These are phyloP conservation scores for Avahi laniger DNA, from an alignment of 2,797 vertebrate genomes.

Conservation along the genomic window DNA sequence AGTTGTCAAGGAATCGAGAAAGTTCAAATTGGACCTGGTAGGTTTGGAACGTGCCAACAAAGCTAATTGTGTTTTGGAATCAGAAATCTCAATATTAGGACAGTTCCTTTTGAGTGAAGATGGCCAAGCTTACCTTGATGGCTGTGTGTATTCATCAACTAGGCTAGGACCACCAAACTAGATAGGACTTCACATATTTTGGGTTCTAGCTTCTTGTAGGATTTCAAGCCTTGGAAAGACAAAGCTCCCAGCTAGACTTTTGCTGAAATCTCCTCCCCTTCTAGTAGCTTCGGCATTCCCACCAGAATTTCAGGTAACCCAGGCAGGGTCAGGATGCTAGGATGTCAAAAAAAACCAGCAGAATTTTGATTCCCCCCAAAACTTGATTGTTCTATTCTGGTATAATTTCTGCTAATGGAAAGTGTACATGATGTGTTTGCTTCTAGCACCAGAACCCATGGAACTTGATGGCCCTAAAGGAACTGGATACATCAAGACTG, in stretches of 20 bases:
- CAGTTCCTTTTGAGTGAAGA: background rate
- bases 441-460: constrained; percentile 92
- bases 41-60: background rate
- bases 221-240: background rate
- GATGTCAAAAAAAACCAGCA: background rate
- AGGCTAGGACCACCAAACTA: background rate
- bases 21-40: background rate
- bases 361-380: background rate
- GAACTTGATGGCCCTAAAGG: constrained; percentile 89
- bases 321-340: background rate
- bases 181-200: background rate
- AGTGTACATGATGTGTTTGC: background rate
- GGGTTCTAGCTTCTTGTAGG: background rate
- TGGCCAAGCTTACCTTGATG: too few relatives aligned
- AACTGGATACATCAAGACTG: constrained; percentile 95
- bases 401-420: background rate
- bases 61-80: background rate
- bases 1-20: background rate
- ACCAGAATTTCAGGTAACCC: background rate
- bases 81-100: background rate
- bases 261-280: background rate
- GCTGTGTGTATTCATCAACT: too few relatives aligned
- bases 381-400: background rate
- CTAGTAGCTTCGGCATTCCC: background rate
- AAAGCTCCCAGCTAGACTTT: background rate